Evolutionary conservation across 2,888 invertebrate species (phyloP).

Genomic region (Drosophila demipolita): DNA sequence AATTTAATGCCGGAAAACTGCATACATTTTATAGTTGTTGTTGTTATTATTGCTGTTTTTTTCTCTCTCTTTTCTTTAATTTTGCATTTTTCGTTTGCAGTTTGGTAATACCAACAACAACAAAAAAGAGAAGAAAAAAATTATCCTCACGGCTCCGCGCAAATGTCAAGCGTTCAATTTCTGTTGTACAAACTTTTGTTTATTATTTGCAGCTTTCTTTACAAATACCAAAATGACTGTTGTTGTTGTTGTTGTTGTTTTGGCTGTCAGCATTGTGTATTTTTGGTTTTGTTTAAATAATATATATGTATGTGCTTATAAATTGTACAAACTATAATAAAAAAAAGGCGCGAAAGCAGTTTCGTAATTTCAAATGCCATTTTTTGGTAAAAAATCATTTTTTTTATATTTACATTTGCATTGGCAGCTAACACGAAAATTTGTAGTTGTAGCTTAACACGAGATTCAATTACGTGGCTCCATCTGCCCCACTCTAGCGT

Average conservation of each 20-base stretch:
- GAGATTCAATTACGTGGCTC: slow-evolving; percentile 55
- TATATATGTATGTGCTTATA: slow-evolving; percentile 31
- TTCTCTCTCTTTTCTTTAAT: slow-evolving; percentile 5
- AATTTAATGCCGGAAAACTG: slow-evolving; percentile 78
- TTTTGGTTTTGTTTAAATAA: slow-evolving; percentile 59
- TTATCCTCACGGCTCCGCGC: slow-evolving; percentile 26
- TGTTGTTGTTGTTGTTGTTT: background rate
- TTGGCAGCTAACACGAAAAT: slow-evolving; percentile 62
- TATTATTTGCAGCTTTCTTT: slow-evolving; percentile 50
- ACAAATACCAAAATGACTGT: slow-evolving; percentile 30
- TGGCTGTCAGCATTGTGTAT: background rate
- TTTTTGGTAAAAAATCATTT: slow-evolving; percentile 15
- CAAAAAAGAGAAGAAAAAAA: slow-evolving; percentile 33
- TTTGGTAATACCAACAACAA: slow-evolving; percentile 51
- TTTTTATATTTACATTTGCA: slow-evolving; percentile 44
- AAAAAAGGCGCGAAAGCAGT: slow-evolving; percentile 25
- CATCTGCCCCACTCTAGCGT: background rate
- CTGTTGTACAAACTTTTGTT: slow-evolving; percentile 28
- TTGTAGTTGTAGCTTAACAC: slow-evolving; percentile 35
- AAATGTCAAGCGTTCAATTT: slow-evolving; percentile 62
- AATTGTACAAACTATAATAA: slow-evolving; percentile 38
- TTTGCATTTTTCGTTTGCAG: slow-evolving; percentile 40
- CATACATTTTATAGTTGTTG: slow-evolving; percentile 54
- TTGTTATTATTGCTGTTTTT: slow-evolving; percentile 13
- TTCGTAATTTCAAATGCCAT: slow-evolving; percentile 49